Conservation (phyloP, 2,113 vertebrate species). For the Oncorhynchus kisutch region DNA sequence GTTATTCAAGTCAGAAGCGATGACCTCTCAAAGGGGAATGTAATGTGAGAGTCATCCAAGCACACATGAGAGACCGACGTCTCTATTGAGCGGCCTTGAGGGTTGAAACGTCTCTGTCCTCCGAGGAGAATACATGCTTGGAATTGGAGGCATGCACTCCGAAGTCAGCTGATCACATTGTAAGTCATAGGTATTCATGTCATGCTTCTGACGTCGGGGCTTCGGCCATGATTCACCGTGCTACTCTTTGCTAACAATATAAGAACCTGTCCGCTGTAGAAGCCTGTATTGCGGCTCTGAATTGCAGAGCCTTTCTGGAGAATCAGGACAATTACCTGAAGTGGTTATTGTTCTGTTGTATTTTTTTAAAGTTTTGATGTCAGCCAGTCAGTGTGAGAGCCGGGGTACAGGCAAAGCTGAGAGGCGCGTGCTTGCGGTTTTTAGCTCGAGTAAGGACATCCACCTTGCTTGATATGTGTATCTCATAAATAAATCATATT, state of each 20-base stretch:
- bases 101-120: not conserved
- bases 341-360: not conserved
- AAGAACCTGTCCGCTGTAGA: not conserved
- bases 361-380: not conserved
- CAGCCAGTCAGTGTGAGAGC: not conserved
- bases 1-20: not conserved
- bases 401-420: not conserved
- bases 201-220: not conserved
- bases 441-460: not conserved
- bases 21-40: not conserved
- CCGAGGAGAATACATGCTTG: not conserved
- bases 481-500: conserved; percentile 45
- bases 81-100: not conserved
- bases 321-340: conserved; percentile 16
- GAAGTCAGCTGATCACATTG: not conserved
- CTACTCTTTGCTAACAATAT: not conserved
- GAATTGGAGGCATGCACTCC: conserved; percentile 1
- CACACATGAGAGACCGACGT: not conserved
- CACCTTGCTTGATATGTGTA: conserved; percentile 31
- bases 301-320: not conserved
- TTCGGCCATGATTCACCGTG: not conserved
- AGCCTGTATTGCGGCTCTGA: not conserved
- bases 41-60: not conserved
- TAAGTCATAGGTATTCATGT: not conserved
- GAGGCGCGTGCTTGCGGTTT: conserved; percentile 1